Conservation (phyloP, 2,113 vertebrate species). For the Acinonyx jubatus region DNA sequence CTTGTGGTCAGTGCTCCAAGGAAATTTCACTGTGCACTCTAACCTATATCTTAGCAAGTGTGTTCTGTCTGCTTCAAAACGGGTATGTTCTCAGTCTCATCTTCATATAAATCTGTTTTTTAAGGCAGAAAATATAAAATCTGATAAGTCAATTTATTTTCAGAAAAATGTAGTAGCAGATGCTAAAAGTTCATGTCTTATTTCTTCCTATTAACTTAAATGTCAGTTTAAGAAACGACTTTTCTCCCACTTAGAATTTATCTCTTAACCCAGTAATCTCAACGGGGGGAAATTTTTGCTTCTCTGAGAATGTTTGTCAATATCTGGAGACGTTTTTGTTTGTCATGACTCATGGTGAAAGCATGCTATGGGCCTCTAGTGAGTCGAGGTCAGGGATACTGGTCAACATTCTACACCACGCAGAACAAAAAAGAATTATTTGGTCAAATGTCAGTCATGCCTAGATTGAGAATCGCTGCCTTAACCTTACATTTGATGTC, state of each 20-base stretch:
- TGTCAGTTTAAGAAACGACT: not conserved
- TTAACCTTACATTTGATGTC: not conserved
- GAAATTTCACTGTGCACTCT: not conserved
- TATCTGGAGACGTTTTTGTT: not conserved
- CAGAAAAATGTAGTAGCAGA: not conserved
- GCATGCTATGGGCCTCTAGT: not conserved
- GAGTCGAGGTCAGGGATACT: not conserved
- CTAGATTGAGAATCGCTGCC: not conserved
- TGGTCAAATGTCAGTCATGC: not conserved
- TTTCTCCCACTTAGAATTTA: not conserved
- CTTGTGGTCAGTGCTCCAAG: not conserved
- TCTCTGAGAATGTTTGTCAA: not conserved
- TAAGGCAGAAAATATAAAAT: not conserved
- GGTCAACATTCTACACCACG: not conserved
- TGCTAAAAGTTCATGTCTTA: not conserved
- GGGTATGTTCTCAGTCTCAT: not conserved
- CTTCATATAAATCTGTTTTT: not conserved
- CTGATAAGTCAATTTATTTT: not conserved
- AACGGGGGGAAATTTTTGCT: not conserved
- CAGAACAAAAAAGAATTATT: not conserved
- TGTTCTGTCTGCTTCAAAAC: not conserved
- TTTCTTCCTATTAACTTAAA: conserved; percentile 3
- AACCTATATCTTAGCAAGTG: not conserved
- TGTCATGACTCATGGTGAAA: not conserved
- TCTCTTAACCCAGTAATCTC: not conserved